phyloP scores from a whole-genome alignment of 2,113 vertebrate species.

The Centropus bengalensis region DNA sequence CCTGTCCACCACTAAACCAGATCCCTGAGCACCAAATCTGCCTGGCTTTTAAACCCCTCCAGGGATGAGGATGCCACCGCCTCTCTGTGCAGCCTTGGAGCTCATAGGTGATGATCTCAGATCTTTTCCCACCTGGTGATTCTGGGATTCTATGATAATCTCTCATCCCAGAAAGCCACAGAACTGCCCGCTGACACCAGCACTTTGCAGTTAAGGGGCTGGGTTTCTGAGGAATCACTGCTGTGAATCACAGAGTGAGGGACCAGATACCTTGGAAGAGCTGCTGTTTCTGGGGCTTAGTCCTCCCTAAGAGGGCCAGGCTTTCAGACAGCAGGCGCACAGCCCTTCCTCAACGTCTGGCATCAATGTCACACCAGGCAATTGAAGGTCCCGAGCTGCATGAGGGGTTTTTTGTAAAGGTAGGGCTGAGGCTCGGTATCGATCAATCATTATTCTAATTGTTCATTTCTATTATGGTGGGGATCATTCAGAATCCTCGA shows the following conservation, averaged over 20 bases:
- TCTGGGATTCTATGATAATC: background rate
- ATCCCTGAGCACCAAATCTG: no score
- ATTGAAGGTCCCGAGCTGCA: background rate
- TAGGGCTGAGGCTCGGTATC: background rate
- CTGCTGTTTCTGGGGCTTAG: background rate
- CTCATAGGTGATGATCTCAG: no score
- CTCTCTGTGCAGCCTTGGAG: no score
- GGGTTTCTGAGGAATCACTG: background rate
- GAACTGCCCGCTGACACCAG: background rate
- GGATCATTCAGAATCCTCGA: slow-evolving; percentile 67
- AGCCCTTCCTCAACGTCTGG: background rate
- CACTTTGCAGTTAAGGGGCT: background rate
- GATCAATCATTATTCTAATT: slow-evolving; percentile 70
- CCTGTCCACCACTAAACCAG: no score
- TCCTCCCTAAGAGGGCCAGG: background rate
- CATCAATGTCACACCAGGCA: background rate
- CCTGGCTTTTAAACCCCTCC: no score
- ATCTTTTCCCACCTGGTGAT: no score
- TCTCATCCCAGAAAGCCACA: background rate
- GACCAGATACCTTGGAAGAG: background rate
- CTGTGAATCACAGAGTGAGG: background rate
- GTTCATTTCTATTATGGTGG: slow-evolving; percentile 62
- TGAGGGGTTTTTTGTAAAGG: background rate
- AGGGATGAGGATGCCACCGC: no score
- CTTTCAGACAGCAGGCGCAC: background rate